A percentile compares a stretch with the other conserved stretches of the same genome.
Conservation (phyloP, 2,888 invertebrate species). For the Mayetiola destructor region DNA sequence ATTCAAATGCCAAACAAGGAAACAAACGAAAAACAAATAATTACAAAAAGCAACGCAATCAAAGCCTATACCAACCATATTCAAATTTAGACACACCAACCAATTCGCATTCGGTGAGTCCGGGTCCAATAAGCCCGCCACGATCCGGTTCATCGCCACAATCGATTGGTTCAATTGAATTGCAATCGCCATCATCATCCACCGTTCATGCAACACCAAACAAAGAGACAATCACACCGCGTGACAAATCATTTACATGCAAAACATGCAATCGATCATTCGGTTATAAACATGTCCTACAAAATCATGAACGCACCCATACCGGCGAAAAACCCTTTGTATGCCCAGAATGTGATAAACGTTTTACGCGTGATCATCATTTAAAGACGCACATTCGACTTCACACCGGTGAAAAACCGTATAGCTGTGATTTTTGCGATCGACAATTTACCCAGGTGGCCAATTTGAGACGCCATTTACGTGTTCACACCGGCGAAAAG, state of each 20-base stretch:
- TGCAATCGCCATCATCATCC: constrained; percentile 19
- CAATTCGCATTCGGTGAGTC: constrained; percentile 1
- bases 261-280: constrained; percentile 76
- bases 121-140: constrained; percentile 39
- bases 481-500: constrained; percentile 83
- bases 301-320: constrained; percentile 88
- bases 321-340: constrained; percentile 91
- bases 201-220: constrained; percentile 18
- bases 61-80: not conserved
- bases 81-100: not conserved
- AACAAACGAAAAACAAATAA: not conserved
- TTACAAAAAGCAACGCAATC: not conserved
- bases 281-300: constrained; percentile 86
- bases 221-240: constrained; percentile 41
- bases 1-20: not conserved
- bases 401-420: constrained; percentile 88
- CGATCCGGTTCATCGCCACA: constrained; percentile 43
- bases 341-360: constrained; percentile 80
- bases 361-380: constrained; percentile 86
- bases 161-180: constrained; percentile 22
- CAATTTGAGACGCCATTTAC: constrained; percentile 71
- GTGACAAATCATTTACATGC: constrained; percentile 80
- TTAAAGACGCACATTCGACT: constrained; percentile 84
- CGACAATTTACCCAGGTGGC: constrained; percentile 89
- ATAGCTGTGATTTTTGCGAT: constrained; percentile 82